A percentile compares a stretch with the other conserved stretches of the same genome.
Conservation (phyloP, 2,113 vertebrate species). For the Danio rerio region GRCz12tu NC_133190.1:24651501-24652000, state of each 20-base stretch:
- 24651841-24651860: no score
- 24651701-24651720: slow-evolving; percentile 68
- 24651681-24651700: slow-evolving; percentile 69
- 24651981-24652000: no score
- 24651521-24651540: slow-evolving; percentile 82
- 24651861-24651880: no score
- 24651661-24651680: slow-evolving; percentile 86
- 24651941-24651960: no score
- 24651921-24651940: no score
- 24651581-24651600: slow-evolving; percentile 79
- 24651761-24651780: neutral
- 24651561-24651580: slow-evolving; percentile 78
- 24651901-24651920: no score
- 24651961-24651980: no score
- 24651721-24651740: neutral
- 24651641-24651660: slow-evolving; percentile 71
- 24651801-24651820: no score
- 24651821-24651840: no score
- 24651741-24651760: neutral
- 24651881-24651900: no score
- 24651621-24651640: slow-evolving; percentile 61
- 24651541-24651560: slow-evolving; percentile 82
- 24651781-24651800: neutral
- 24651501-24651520: slow-evolving; percentile 50
- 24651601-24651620: slow-evolving; percentile 80